phyloP scores from a whole-genome alignment of 2,113 vertebrate species.

The Cyanoderma ruficeps region DNA sequence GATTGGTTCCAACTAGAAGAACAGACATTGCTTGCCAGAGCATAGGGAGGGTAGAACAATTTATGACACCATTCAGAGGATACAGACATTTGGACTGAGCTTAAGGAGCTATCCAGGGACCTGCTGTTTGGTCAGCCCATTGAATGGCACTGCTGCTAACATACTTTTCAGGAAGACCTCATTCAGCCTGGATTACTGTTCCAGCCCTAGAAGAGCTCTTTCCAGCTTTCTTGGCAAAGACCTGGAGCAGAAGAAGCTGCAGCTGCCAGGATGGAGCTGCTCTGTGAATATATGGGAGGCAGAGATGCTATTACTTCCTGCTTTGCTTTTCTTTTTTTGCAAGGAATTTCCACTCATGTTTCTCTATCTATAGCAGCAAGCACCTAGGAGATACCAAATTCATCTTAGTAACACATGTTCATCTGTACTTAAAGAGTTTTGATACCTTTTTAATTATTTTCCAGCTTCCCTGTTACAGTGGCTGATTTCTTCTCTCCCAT shows the following conservation, averaged over 20 bases:
- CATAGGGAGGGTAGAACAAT: not conserved
- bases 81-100: not conserved
- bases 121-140: not conserved
- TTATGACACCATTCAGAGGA: not conserved
- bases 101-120: not conserved
- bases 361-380: not conserved
- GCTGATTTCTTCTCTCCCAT: not conserved
- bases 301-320: not conserved
- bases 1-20: not conserved
- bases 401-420: not conserved
- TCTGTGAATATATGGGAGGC: not conserved
- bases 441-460: constrained; percentile 19
- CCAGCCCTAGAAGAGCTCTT: not conserved
- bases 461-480: not conserved
- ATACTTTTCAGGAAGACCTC: not conserved
- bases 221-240: constrained; percentile 20
- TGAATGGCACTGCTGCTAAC: not conserved
- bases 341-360: not conserved
- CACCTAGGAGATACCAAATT: not conserved
- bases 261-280: not conserved
- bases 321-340: not conserved
- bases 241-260: not conserved
- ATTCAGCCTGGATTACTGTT: not conserved
- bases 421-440: not conserved
- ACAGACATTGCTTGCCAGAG: not conserved